Evolutionary conservation across 2,113 vertebrate genomes (phyloP).

Genomic region (Todiramphus chloris): DNA sequence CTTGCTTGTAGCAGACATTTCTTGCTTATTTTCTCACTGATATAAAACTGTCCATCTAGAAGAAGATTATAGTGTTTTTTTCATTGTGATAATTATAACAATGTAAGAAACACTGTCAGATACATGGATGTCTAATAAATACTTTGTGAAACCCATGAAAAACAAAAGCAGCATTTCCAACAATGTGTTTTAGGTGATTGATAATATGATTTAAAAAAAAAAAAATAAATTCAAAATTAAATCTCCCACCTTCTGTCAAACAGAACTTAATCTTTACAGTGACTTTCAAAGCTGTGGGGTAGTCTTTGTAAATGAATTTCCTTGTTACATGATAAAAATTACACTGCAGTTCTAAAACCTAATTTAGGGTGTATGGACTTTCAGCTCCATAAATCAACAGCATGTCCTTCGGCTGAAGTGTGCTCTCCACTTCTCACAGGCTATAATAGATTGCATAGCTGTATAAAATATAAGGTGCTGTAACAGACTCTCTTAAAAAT

Average conservation of each 20-base stretch:
- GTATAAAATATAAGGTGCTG: conserved; percentile 37
- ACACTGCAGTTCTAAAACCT: conserved; percentile 39
- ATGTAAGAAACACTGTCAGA: background rate
- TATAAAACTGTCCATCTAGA: background rate
- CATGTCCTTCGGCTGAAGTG: conserved; percentile 39
- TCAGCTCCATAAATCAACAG: conserved; percentile 53
- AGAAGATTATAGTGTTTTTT: background rate
- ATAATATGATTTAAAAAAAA: background rate
- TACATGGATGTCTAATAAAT: background rate
- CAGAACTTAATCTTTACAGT: conserved; percentile 27
- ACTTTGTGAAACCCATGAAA: background rate
- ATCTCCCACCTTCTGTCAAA: conserved; percentile 26
- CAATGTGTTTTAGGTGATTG: background rate
- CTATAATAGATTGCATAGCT: conserved; percentile 11
- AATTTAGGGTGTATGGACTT: conserved; percentile 40
- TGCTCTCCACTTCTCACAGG: background rate
- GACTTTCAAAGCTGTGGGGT: conserved; percentile 47
- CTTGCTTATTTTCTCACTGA: background rate
- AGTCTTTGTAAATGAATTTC: conserved; percentile 60
- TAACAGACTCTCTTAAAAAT: conserved; percentile 8
- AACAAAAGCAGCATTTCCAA: background rate
- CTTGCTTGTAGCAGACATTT: background rate
- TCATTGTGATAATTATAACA: background rate
- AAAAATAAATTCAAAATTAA: background rate
- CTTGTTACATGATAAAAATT: conserved; percentile 64